phyloP scores from a whole-genome alignment of 2,797 vertebrate species.

The Coregonus suidteri region DNA sequence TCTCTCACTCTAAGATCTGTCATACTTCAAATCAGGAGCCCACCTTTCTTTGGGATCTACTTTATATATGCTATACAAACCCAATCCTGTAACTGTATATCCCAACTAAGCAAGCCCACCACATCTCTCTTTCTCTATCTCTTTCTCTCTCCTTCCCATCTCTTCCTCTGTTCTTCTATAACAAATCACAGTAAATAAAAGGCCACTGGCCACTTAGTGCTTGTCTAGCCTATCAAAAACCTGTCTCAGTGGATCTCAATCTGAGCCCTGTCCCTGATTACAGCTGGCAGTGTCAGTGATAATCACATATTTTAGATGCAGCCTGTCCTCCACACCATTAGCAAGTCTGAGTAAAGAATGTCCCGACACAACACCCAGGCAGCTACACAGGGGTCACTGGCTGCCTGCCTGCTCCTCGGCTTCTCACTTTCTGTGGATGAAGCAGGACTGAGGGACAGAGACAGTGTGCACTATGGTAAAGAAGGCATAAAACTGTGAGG shows the following conservation, averaged over 20 bases:
- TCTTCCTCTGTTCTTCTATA: constrained; percentile 20
- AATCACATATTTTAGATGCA: constrained; percentile 76
- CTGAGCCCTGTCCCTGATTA: constrained; percentile 66
- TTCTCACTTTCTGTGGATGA: constrained; percentile 51
- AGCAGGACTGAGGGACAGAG: neutral
- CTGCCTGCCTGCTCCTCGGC: constrained; percentile 31
- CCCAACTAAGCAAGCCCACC: neutral
- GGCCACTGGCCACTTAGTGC: constrained; percentile 13
- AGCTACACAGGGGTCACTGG: constrained; percentile 26
- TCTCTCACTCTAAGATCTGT: too few species aligned
- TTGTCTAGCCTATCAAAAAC: constrained; percentile 63
- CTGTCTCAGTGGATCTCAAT: constrained; percentile 63
- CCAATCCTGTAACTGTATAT: constrained; percentile 15
- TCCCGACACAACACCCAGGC: constrained; percentile 41
- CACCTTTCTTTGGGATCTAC: too few species aligned
- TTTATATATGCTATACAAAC: too few species aligned
- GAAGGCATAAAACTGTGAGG: constrained; percentile 25
- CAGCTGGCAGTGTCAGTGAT: constrained; percentile 76
- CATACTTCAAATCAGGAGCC: too few species aligned
- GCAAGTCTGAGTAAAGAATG: constrained; percentile 60
- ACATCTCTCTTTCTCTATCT: constrained; percentile 29
- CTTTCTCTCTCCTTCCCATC: constrained; percentile 34
- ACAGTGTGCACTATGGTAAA: neutral
- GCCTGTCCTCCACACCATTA: constrained; percentile 67
- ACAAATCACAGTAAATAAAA: neutral